Conservation (phyloP, 2,797 vertebrate species). For the Delichon dasypus region DNA sequence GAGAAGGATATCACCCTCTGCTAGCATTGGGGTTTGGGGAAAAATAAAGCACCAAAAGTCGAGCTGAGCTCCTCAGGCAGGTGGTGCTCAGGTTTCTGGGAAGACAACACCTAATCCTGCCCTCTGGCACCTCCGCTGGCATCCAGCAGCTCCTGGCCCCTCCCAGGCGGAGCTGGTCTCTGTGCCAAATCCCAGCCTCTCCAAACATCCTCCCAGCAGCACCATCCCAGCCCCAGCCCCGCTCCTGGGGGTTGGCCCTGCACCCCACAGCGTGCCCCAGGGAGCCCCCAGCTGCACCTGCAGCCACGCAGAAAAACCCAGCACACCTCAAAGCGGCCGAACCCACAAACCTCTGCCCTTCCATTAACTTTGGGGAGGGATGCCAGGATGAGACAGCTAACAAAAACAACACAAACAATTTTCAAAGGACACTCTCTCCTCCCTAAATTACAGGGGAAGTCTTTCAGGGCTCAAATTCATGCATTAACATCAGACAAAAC, state of each 20-base stretch:
- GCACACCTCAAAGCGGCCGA: neutral
- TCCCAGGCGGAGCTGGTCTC: neutral
- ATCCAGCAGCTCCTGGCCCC: neutral
- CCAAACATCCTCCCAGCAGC: neutral
- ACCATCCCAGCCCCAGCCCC: rapidly evolving
- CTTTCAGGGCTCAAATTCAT: neutral
- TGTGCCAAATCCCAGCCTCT: neutral
- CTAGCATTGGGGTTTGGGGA: neutral
- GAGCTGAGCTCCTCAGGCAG: neutral
- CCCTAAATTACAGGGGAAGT: neutral
- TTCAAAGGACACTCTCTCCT: slow-evolving; percentile 9
- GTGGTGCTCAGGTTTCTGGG: neutral
- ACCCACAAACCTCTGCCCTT: neutral
- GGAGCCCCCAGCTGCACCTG: neutral
- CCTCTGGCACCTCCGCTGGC: neutral
- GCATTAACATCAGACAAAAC: neutral
- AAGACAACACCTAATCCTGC: neutral
- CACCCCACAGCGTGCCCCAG: rapidly evolving
- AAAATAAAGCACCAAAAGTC: neutral
- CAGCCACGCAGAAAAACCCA: neutral
- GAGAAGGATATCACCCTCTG: neutral
- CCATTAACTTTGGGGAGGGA: neutral
- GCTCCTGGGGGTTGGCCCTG: rapidly evolving
- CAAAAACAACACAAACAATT: neutral
- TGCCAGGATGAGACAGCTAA: neutral